Percentiles rank a stretch among this genome's conserved stretches.
These are phyloP conservation scores for Spea multiplicata DNA, from an alignment of 2,113 vertebrate species.

Conservation along the genomic window DNA sequence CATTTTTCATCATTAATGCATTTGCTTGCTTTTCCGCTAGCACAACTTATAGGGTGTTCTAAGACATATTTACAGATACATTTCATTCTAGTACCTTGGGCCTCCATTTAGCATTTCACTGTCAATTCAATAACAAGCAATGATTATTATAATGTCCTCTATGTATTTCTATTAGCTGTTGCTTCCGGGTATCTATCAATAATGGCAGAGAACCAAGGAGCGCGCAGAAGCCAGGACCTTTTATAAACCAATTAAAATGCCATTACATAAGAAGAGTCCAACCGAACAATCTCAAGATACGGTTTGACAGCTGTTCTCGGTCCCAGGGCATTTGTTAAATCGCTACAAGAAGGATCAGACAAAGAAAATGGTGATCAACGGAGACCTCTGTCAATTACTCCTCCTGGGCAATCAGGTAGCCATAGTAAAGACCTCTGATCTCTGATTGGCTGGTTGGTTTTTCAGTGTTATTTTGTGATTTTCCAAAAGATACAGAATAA, in stretches of 20 bases:
- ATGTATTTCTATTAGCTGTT: background rate
- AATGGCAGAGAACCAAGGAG: background rate
- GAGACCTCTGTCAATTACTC: no score
- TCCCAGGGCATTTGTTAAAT: background rate
- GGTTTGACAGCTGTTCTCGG: conserved; percentile 4
- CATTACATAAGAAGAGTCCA: conserved; percentile 13
- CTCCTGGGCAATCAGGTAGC: no score
- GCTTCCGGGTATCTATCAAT: no score
- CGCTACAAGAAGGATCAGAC: background rate
- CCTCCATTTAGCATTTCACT: background rate
- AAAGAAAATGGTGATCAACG: background rate
- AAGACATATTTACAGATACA: no score
- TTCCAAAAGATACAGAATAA: no score
- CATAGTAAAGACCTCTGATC: no score
- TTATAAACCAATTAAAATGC: conserved; percentile 18
- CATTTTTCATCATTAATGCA: no score
- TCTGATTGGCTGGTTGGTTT: conserved; percentile 4
- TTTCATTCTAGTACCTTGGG: no score
- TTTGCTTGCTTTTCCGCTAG: no score
- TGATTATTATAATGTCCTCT: background rate
- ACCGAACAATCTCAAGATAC: conserved; percentile 5
- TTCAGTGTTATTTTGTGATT: background rate
- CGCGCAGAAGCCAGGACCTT: background rate
- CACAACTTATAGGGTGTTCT: no score
- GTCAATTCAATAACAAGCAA: background rate